Evolutionary conservation across 2,888 invertebrate species (phyloP).

Genomic region (Heliconius hortense): DNA sequence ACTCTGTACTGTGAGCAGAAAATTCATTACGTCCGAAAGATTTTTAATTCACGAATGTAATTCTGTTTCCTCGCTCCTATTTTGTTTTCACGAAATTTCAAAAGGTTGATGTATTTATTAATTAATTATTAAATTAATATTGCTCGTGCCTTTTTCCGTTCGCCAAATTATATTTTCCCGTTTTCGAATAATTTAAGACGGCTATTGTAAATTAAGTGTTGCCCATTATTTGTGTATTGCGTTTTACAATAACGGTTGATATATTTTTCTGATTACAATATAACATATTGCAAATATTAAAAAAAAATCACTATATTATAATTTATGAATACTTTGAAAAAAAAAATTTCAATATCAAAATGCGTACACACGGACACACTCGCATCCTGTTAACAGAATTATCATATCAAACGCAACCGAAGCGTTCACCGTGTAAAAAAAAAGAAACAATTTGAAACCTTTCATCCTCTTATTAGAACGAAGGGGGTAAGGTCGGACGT

Average conservation of each 20-base stretch:
- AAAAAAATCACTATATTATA: constrained; percentile 17
- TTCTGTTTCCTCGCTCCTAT: constrained; percentile 9
- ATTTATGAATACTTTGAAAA: constrained; percentile 23
- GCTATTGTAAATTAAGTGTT: constrained; percentile 1
- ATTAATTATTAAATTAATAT: constrained; percentile 27
- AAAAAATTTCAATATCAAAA: constrained; percentile 61
- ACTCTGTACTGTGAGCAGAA: constrained; percentile 12
- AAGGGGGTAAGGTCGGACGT: constrained; percentile 65
- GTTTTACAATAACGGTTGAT: neutral
- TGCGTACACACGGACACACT: constrained; percentile 68
- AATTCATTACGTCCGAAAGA: constrained; percentile 29
- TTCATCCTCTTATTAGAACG: constrained; percentile 75
- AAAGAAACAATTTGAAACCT: constrained; percentile 70
- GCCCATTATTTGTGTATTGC: neutral
- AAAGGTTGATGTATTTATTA: constrained; percentile 28
- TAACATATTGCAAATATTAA: neutral
- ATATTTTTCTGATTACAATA: too few relatives aligned
- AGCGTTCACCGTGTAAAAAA: constrained; percentile 64
- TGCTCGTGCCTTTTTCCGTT: constrained; percentile 10
- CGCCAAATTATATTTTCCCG: constrained; percentile 17
- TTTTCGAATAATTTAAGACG: constrained; percentile 17
- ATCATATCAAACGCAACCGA: constrained; percentile 77
- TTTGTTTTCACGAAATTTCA: constrained; percentile 17
- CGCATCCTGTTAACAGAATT: constrained; percentile 74
- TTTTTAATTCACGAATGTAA: constrained; percentile 23